Base-by-base conservation (phyloP, 1,140 invertebrate genomes). In the Cydia amplana region DNA sequence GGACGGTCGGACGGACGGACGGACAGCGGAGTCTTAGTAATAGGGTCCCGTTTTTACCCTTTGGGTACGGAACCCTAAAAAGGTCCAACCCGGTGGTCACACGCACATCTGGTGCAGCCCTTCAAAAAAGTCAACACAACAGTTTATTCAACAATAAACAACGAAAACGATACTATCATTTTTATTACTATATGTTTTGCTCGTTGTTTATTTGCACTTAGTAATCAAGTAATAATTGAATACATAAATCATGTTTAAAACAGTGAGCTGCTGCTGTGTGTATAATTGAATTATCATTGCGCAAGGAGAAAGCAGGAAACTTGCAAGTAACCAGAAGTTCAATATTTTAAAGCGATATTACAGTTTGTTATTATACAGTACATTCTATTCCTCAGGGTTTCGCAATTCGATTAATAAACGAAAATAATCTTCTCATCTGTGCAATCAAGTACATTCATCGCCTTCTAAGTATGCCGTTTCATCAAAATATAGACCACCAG, bases 261-360 rank as follows among this genome's bases (percentile, higher is more conserved):
- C 83, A 84, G 81, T 76, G 81, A 82, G 83, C 74, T 83, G 73
- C 60, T 23, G 20, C 20, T 23, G 20, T 60, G n/a, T 60, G 55
- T 60, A 60, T 60, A 60, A 60, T 60, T 60, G 55, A 60, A 60
- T 60, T 60, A 60, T 23, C 55, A 73, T 85, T 85, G 80, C 79
- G 85, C 83, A 87, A 91, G 77, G 82, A 83, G 88, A 90, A 91
- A 91, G 87, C 79, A 83, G 87, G 80, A 89, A 87, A 83, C 82
- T 73, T 75, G 79, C 82, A 80, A 85, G 76, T 84, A 88, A 86
- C 55, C 55, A 60, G 55, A 60, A 60, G 55, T 23, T 83, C 78
- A 77, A 81, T 85, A 84, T 79, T 87, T 87, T 84, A 82, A 78
- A 80, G 76, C 77, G 67, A 84, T 85, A 77, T 86, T 80, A 82